Conservation (phyloP, 2,888 invertebrate genomes). For the Tetragnatha montana region DNA sequence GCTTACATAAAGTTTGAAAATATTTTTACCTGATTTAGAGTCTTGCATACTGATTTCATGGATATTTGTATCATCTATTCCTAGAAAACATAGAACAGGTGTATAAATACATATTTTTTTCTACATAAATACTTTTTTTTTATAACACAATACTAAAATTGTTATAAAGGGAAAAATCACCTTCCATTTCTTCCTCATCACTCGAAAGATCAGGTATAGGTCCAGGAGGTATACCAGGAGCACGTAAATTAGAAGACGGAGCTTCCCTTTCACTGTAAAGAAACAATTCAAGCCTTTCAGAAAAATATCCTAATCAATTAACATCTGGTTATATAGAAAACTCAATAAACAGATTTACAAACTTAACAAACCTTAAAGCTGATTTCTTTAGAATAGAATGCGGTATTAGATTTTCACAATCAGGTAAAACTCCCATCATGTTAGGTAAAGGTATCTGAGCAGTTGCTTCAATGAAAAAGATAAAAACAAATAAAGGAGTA, state of each 20-base stretch:
- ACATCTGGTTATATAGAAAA: background rate
- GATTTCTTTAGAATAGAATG: conserved; percentile 85
- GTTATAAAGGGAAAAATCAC: conserved; percentile 11
- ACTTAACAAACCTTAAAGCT: conserved; percentile 73
- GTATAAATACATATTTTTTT: background rate
- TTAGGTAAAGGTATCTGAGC: conserved; percentile 77
- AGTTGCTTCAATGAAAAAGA: conserved; percentile 73
- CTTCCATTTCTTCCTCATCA: conserved; percentile 78
- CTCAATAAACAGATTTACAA: background rate
- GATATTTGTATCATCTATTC: background rate
- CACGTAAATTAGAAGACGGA: conserved; percentile 74
- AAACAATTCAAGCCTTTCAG: background rate
- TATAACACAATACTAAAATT: background rate
- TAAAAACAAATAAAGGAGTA: background rate
- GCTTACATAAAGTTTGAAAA: background rate
- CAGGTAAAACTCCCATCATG: conserved; percentile 78
- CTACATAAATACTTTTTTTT: background rate
- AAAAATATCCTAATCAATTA: background rate
- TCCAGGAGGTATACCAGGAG: conserved; percentile 91
- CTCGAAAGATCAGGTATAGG: conserved; percentile 85
- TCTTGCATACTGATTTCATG: conserved; percentile 10
- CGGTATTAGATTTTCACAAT: conserved; percentile 75
- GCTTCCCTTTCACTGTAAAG: conserved; percentile 19
- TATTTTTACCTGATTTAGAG: conserved; percentile 44
- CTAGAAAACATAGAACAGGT: background rate